These are phyloP conservation scores for Brenthis hecate DNA, from an alignment of 2,888 invertebrate species.

Conservation along the genomic window DNA sequence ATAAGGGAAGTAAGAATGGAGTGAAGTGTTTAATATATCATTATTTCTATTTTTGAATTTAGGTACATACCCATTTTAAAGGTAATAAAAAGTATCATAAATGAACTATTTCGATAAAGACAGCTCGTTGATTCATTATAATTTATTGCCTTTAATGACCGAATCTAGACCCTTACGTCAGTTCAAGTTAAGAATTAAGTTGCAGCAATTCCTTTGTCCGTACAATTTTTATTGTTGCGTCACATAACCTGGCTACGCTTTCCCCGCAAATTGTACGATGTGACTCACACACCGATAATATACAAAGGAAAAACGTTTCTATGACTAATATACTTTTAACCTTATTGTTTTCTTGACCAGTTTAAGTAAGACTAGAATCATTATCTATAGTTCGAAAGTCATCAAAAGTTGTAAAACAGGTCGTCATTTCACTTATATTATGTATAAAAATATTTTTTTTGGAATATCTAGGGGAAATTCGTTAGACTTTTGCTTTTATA, in stretches of 20 bases:
- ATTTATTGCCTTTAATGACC: conserved; percentile 56
- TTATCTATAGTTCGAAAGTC: conserved; percentile 48
- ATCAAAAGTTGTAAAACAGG: conserved; percentile 17
- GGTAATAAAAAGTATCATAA: background rate
- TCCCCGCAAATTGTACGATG: conserved; percentile 69
- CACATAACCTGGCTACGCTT: conserved; percentile 68
- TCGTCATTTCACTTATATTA: background rate
- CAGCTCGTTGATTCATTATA: conserved; percentile 37
- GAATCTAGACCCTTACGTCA: conserved; percentile 63
- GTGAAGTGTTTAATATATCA: too few species aligned
- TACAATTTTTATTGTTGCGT: conserved; percentile 77
- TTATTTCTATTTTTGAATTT: background rate
- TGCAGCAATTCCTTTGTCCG: conserved; percentile 75
- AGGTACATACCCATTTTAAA: background rate
- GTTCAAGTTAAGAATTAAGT: conserved; percentile 49
- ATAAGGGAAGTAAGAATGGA: background rate
- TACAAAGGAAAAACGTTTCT: conserved; percentile 60
- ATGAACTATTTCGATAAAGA: too few species aligned
- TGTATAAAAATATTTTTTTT: too few species aligned
- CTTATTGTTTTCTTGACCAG: conserved; percentile 38
- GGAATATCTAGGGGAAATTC: too few species aligned
- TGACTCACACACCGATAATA: conserved; percentile 62
- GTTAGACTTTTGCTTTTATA: too few species aligned
- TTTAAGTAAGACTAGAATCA: conserved; percentile 18
- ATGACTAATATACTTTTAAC: conserved; percentile 53